These are phyloP conservation scores for Drosophila multiciliata DNA, from an alignment of 2,888 invertebrate genomes.

Conservation along the genomic window DNA sequence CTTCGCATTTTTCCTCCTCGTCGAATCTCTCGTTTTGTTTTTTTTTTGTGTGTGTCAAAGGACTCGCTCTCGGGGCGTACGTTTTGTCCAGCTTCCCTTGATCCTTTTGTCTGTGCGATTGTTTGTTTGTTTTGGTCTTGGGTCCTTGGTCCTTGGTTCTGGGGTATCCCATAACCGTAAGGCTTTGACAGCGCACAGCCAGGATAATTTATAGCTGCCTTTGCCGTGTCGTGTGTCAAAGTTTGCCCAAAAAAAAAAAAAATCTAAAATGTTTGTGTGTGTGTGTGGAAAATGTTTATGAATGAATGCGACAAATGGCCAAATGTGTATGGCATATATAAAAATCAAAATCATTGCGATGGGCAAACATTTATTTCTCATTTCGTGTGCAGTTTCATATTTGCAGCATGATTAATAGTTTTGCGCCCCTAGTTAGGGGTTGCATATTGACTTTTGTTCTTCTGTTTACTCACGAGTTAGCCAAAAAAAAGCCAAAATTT, in stretches of 20 bases:
- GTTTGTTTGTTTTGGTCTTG: slow-evolving; percentile 79
- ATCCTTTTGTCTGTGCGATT: slow-evolving; percentile 39
- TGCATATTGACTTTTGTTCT: slow-evolving; percentile 68
- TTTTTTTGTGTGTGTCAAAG: slow-evolving; percentile 52
- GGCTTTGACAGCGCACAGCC: slow-evolving; percentile 60
- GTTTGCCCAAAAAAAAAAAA: slow-evolving; percentile 53
- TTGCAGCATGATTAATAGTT: slow-evolving; percentile 78
- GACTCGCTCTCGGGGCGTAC: slow-evolving; percentile 56
- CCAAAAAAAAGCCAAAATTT: slow-evolving; percentile 15
- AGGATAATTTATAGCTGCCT: slow-evolving; percentile 71
- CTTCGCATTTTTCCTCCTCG: slow-evolving; percentile 52
- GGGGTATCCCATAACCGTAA: slow-evolving; percentile 34
- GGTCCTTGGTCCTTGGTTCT: slow-evolving; percentile 19
- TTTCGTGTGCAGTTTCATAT: slow-evolving; percentile 63
- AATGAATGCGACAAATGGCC: slow-evolving; percentile 68
- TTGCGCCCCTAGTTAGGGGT: slow-evolving; percentile 47
- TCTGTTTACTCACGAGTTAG: slow-evolving; percentile 11
- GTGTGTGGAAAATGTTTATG: slow-evolving; percentile 69
- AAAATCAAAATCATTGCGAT: slow-evolving; percentile 76
- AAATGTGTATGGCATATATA: slow-evolving; percentile 43
- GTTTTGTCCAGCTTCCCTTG: slow-evolving; percentile 48
- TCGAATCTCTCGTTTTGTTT: slow-evolving; percentile 7
- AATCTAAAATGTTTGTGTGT: slow-evolving; percentile 10
- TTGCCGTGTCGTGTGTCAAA: slow-evolving; percentile 77
- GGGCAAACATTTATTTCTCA: slow-evolving; percentile 74